Evolutionary conservation across 2,113 vertebrate genomes (phyloP).

Genomic region (Lophochroa leadbeateri): DNA sequence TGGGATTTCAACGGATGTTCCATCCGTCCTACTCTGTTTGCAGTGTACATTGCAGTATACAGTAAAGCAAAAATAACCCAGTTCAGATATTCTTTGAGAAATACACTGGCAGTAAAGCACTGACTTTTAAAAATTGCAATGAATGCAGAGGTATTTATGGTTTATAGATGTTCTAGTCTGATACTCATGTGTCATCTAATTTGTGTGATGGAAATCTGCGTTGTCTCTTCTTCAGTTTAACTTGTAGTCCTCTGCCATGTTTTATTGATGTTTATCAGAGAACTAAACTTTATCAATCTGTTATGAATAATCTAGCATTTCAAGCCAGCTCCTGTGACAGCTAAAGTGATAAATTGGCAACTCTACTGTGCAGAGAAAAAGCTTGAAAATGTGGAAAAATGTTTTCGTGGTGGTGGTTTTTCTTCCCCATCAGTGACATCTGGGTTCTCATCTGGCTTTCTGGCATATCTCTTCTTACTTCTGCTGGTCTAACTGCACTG

Average conservation of each 20-base stretch:
- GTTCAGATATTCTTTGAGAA: not conserved
- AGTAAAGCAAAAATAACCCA: not conserved
- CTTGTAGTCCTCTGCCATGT: not conserved
- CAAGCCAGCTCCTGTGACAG: not conserved
- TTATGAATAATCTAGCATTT: not conserved
- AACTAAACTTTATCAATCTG: not conserved
- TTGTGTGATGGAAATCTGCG: not conserved
- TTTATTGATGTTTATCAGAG: not conserved
- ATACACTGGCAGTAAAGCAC: not conserved
- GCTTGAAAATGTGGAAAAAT: not conserved
- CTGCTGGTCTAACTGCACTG: not conserved
- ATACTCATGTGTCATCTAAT: not conserved
- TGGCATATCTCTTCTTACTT: not conserved
- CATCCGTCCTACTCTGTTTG: not conserved
- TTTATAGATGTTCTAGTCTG: not conserved
- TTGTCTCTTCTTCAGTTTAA: not conserved
- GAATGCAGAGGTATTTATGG: not conserved
- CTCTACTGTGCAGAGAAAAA: not conserved
- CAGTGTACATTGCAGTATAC: not conserved
- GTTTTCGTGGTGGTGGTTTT: accelerated
- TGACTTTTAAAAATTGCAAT: not conserved
- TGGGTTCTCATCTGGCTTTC: slow-evolving; percentile 27
- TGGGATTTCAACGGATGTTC: not conserved
- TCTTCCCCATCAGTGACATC: not conserved
- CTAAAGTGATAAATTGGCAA: not conserved